A percentile compares a stretch with the other conserved stretches of the same genome.
phyloP scores from a whole-genome alignment of 1,140 invertebrate genomes.

The Papilio aristodemus region DNA sequence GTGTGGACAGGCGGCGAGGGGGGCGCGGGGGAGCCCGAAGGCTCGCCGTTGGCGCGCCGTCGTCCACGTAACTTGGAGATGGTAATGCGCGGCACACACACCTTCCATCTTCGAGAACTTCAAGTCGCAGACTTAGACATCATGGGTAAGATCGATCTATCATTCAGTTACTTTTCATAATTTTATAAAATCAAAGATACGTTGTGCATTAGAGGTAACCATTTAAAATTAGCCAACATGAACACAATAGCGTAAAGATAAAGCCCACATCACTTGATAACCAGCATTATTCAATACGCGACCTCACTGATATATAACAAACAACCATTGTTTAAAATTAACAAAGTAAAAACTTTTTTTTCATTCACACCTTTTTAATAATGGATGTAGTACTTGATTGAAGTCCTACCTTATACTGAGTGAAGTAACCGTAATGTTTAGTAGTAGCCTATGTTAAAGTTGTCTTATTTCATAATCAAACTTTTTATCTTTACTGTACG shows the following conservation, averaged over 20 bases:
- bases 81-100: constrained; percentile 76
- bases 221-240: background rate
- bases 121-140: constrained; percentile 77
- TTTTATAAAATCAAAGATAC: too few species aligned
- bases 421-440: too few species aligned
- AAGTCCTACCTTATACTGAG: too few species aligned
- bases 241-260: background rate
- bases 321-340: background rate
- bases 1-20: constrained; percentile 72
- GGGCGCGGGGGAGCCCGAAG: constrained; percentile 40
- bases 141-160: constrained; percentile 62
- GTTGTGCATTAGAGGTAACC: background rate
- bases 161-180: background rate
- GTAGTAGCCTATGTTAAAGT: too few species aligned
- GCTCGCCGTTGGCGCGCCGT: constrained; percentile 65
- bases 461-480: too few species aligned
- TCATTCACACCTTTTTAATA: background rate
- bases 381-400: too few species aligned
- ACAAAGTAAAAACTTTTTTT: background rate
- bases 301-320: background rate
- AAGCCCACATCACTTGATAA: constrained; percentile 8
- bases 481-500: too few species aligned
- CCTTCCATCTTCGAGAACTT: constrained; percentile 75
- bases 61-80: constrained; percentile 78
- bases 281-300: background rate